These are phyloP conservation scores for Blera fallax DNA, from an alignment of 2,888 invertebrate species.

Conservation along the genomic window DNA sequence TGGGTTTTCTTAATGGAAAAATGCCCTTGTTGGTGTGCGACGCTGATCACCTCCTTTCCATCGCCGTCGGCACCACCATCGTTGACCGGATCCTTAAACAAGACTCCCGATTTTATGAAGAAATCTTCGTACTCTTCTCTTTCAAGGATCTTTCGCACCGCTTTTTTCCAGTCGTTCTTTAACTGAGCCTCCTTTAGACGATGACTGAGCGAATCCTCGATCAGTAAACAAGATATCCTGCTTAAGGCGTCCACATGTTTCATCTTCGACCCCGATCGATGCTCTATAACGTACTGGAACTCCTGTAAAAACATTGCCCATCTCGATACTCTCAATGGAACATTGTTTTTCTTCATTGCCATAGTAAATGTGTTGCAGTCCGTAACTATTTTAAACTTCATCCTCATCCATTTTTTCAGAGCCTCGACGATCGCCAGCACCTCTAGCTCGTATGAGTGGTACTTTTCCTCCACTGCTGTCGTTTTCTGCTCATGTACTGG, in stretches of 20 bases:
- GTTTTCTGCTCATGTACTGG: constrained; percentile 63
- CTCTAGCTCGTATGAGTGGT: constrained; percentile 74
- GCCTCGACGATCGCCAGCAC: constrained; percentile 19
- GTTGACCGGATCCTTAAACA: too few species aligned
- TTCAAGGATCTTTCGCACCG: too few species aligned
- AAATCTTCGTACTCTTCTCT: too few species aligned
- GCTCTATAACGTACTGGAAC: not conserved
- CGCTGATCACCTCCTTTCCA: not conserved
- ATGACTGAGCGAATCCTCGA: too few species aligned
- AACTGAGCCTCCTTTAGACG: too few species aligned
- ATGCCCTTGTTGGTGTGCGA: constrained; percentile 68
- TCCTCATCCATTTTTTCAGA: constrained; percentile 73
- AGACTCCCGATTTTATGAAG: too few species aligned
- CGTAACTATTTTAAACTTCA: constrained; percentile 75
- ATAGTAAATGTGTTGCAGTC: constrained; percentile 76
- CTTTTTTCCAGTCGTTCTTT: too few species aligned
- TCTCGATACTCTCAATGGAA: constrained; percentile 22
- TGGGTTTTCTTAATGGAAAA: not conserved
- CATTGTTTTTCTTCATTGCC: constrained; percentile 75
- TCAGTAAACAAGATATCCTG: too few species aligned
- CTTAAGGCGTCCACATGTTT: not conserved
- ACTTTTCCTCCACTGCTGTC: constrained; percentile 70
- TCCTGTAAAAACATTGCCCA: constrained; percentile 29
- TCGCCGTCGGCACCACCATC: too few species aligned
- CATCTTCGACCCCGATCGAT: not conserved